Evolutionary conservation across 1,140 invertebrate genomes (phyloP).

Genomic region (Drosophila athabasca): DNA sequence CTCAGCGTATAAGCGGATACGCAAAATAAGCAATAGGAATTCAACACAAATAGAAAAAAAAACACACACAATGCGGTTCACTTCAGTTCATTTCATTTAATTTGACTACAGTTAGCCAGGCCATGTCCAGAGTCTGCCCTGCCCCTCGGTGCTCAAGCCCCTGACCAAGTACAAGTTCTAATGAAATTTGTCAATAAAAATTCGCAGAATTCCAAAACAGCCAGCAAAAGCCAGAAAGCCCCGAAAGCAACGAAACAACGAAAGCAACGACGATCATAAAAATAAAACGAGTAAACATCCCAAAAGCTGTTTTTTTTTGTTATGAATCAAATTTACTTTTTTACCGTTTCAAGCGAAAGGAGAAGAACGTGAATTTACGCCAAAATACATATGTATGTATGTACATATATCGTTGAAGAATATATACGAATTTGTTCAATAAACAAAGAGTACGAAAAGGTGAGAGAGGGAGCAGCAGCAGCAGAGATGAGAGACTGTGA

Average conservation of each 20-base stretch:
- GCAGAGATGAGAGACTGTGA: neutral
- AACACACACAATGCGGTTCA: constrained; percentile 52
- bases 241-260: constrained; percentile 7
- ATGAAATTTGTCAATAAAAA: constrained; percentile 80
- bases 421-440: constrained; percentile 19
- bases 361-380: constrained; percentile 46
- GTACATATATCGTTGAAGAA: constrained; percentile 3
- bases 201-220: constrained; percentile 72
- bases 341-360: constrained; percentile 83
- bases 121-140: constrained; percentile 1
- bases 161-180: constrained; percentile 67
- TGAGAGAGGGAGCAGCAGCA: neutral
- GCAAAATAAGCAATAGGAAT: neutral
- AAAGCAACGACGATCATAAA: constrained; percentile 35
- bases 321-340: constrained; percentile 82
- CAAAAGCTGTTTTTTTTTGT: constrained; percentile 39
- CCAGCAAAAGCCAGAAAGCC: constrained; percentile 16
- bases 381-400: constrained; percentile 16
- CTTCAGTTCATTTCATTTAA: constrained; percentile 68
- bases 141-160: neutral
- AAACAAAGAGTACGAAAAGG: constrained; percentile 3
- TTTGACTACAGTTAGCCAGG: constrained; percentile 70
- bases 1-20: constrained; percentile 15
- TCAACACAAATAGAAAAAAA: neutral
- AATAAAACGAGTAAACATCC: constrained; percentile 46